Percentiles rank a stretch among this genome's conserved stretches.
These are phyloP conservation scores for Brachymystax lenok DNA, from an alignment of 2,797 vertebrate genomes.

Conservation along the genomic window DNA sequence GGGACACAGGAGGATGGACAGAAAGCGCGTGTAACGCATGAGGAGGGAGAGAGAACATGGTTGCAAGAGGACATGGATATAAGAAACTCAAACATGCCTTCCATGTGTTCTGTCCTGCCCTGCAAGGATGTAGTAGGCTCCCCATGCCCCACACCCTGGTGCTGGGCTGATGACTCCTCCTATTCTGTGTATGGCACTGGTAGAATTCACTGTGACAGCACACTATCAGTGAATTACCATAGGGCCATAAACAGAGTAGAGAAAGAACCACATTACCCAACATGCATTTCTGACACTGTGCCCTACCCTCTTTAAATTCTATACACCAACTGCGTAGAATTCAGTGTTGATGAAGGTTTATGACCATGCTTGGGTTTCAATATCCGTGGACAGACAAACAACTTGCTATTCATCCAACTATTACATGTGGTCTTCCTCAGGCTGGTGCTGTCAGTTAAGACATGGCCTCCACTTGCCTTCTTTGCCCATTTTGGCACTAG, in stretches of 20 bases:
- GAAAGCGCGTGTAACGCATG: background rate
- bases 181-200: conserved; percentile 99
- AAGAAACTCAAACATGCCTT: conserved; percentile 25
- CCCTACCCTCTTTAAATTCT: background rate
- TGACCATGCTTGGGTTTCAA: background rate
- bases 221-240: conserved; percentile 99
- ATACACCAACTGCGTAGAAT: background rate
- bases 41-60: conserved; percentile 18
- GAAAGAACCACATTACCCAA: conserved; percentile 76
- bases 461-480: conserved; percentile 60
- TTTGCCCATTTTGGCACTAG: conserved; percentile 99
- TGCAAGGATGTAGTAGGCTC: too few relatives aligned
- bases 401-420: background rate
- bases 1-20: background rate
- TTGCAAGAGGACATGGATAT: background rate
- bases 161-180: conserved; percentile 78
- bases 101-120: conserved; percentile 26
- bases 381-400: background rate
- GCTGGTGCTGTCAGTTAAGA: conserved; percentile 18
- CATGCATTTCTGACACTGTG: background rate
- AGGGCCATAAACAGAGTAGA: conserved; percentile 99
- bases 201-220: conserved; percentile 99
- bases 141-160: conserved; percentile 17
- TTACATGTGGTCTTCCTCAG: background rate
- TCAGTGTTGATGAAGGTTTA: background rate